Evolutionary conservation across 2,113 vertebrate genomes (phyloP).

Genomic region (Peucedramus taeniatus): DNA sequence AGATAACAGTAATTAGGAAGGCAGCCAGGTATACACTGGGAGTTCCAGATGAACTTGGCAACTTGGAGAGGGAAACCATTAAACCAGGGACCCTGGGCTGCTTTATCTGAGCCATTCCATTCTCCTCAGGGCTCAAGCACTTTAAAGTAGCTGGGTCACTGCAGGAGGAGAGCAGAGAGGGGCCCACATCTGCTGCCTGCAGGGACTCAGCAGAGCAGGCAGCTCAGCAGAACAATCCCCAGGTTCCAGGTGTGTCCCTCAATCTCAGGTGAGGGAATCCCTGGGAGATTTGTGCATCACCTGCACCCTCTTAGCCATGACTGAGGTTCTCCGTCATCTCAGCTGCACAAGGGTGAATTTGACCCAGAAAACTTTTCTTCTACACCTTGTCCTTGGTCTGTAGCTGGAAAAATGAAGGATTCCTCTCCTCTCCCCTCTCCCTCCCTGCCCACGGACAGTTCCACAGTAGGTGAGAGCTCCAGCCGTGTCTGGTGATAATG

Average conservation of each 20-base stretch:
- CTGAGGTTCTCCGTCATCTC: not conserved
- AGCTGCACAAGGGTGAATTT: rapidly evolving
- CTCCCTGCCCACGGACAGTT: not conserved
- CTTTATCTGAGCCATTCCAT: not conserved
- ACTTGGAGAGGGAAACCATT: not conserved
- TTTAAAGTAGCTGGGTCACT: not conserved
- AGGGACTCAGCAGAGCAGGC: not conserved
- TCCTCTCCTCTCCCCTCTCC: not conserved
- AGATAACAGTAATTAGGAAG: constrained; percentile 50
- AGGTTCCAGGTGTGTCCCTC: rapidly evolving
- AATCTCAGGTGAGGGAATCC: not conserved
- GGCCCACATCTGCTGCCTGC: not conserved
- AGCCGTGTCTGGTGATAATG: not conserved
- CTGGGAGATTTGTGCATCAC: not conserved
- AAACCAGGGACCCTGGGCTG: not conserved
- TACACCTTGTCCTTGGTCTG: not conserved
- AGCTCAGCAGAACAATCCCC: rapidly evolving
- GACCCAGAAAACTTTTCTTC: not conserved
- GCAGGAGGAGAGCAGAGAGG: not conserved
- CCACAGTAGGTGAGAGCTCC: not conserved
- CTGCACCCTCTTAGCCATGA: not conserved
- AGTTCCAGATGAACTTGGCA: not conserved
- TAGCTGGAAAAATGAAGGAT: not conserved
- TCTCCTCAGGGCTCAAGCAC: not conserved
- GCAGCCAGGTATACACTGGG: not conserved